Conservation (phyloP, 64 coral and sea anemone species). For the Platygyra sinensis region DNA sequence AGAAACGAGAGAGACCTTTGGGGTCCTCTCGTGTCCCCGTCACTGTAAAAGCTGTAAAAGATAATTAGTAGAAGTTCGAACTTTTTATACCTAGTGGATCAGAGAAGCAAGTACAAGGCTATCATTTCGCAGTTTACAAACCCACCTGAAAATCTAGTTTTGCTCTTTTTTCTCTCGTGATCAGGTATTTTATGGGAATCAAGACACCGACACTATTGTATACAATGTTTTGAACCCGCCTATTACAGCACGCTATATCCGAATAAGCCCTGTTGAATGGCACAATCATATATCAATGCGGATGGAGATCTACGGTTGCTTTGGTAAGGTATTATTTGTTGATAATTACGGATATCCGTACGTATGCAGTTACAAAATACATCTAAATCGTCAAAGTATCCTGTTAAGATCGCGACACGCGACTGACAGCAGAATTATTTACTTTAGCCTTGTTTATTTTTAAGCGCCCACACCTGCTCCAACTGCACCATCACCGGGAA, state of each 20-base stretch:
- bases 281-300: slow-evolving; percentile 35
- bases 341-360: too few species aligned
- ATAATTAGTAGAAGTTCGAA: neutral
- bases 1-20: too few species aligned
- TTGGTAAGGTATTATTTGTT: neutral
- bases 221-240: neutral
- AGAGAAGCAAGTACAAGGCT: neutral
- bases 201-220: slow-evolving; percentile 19
- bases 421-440: neutral
- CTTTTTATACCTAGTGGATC: neutral
- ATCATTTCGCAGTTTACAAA: neutral
- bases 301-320: slow-evolving; percentile 30
- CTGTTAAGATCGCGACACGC: neutral
- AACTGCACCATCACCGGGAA: neutral
- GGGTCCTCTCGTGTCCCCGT: too few species aligned
- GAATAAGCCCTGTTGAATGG: neutral
- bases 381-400: too few species aligned
- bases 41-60: too few species aligned
- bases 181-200: slow-evolving; percentile 37
- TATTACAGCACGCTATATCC: slow-evolving; percentile 13
- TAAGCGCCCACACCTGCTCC: neutral
- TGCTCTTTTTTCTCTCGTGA: neutral
- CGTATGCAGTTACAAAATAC: too few species aligned
- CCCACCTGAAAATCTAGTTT: neutral
- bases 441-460: neutral